Base-by-base conservation (phyloP, 2,113 vertebrate genomes). In the Etheostoma spectabile region DNA sequence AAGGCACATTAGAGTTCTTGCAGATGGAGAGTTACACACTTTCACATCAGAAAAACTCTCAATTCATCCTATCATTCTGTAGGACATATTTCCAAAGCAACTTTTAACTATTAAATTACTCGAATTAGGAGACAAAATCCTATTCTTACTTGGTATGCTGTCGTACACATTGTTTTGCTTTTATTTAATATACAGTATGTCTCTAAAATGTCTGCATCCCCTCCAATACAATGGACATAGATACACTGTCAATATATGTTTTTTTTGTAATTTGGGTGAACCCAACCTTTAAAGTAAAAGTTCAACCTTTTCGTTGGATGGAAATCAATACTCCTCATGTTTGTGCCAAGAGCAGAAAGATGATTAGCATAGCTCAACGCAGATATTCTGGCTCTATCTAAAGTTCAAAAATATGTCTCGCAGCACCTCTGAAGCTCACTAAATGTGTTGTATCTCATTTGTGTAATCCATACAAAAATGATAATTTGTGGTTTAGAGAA, bases 271-370 rank as follows among this genome's bases (percentile, higher is more conserved):
- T 22, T 51, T 35, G 48, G 27, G 16, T 35, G 18, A 68, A 33
- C 48, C 27, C 11, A 52, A 52, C 65, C 27, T 33, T 52, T 52
- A 52, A 33, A 67, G 19, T 22, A 49, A 19, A 19, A 15, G 3
- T 35, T 52, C 18, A 52, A 19, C 14, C 30, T 38, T 51, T 19
- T 35, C 14, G 56, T 49, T 18, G 16, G 56, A 49, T 35, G 27
- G 12, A 45, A 21, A 63, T 75, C 48, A 30, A 30, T 30, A 42
- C 35, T 60, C 3, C 21, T 57, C 52, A 30, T 59, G 33, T 53
- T 53, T 42, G 71, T 53, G 60, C n/a, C 72, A 33, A 42, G n/a
- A 63, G 48, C n/a, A 2, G 15, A n/a, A 64, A 19, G 63, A 42
- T 1, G 15, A 57, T 67, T 15, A 49, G 73, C 38, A 35, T 5